These are phyloP conservation scores for Neoseiulus cucumeris DNA, from an alignment of 1,140 invertebrate genomes.

Conservation along the genomic window DNA sequence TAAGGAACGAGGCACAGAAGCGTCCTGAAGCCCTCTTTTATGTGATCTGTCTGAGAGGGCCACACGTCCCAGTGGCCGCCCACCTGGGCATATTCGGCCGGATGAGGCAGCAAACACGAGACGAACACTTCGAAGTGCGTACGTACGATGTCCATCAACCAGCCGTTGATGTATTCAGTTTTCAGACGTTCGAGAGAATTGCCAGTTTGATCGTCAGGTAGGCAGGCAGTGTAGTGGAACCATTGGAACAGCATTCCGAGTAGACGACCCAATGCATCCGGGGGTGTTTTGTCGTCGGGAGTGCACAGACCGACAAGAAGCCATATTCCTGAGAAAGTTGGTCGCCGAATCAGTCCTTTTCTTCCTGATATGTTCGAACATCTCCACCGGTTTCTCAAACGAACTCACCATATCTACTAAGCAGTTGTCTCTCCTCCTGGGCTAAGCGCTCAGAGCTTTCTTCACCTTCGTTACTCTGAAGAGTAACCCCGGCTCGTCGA, in stretches of 20 bases:
- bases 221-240: slow-evolving; percentile 92
- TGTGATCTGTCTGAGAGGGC: slow-evolving; percentile 60
- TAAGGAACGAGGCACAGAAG: slow-evolving; percentile 91
- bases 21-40: slow-evolving; percentile 76
- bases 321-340: slow-evolving; percentile 44
- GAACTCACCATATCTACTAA: slow-evolving; percentile 61
- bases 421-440: slow-evolving; percentile 54
- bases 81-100: slow-evolving; percentile 68
- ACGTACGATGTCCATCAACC: slow-evolving; percentile 64
- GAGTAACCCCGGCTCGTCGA: slow-evolving; percentile 24
- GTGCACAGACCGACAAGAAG: slow-evolving; percentile 79
- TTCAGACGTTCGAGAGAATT: slow-evolving; percentile 75
- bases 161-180: slow-evolving; percentile 71
- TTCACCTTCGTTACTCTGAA: slow-evolving; percentile 22
- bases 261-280: slow-evolving; percentile 69
- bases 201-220: slow-evolving; percentile 74
- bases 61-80: slow-evolving; percentile 31
- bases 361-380: too few relatives aligned
- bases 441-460: slow-evolving; percentile 25
- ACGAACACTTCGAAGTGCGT: slow-evolving; percentile 71
- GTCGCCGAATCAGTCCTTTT: too few relatives aligned
- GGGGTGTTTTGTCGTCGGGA: slow-evolving; percentile 51
- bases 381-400: neutral
- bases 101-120: slow-evolving; percentile 60
- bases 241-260: slow-evolving; percentile 93